A percentile compares a stretch with the other conserved stretches of the same genome.
Evolutionary conservation across 2,797 vertebrate species (phyloP).

Genomic region (Enteromius mattozi): DNA sequence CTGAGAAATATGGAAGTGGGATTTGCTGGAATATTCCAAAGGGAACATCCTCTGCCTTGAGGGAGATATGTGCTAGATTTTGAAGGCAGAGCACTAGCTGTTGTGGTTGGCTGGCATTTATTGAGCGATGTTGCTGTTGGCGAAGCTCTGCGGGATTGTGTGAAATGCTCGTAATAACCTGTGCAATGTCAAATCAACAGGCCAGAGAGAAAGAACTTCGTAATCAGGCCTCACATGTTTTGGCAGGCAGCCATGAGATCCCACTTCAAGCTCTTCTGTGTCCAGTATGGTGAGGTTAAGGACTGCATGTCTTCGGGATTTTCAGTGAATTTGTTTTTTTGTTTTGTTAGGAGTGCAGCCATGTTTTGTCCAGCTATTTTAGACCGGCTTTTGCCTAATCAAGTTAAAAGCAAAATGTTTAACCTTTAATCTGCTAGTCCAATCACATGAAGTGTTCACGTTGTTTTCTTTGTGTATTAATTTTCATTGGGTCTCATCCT

Average conservation of each 20-base stretch:
- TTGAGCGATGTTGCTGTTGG: constrained; percentile 34
- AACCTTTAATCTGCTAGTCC: background rate
- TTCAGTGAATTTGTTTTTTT: background rate
- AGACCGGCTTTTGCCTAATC: background rate
- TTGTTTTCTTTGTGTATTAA: background rate
- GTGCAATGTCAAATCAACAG: background rate
- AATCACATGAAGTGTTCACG: background rate
- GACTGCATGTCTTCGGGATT: background rate
- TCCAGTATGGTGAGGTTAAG: constrained; percentile 1
- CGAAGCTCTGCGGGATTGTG: constrained; percentile 19
- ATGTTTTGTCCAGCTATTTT: constrained; percentile 5
- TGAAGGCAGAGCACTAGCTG: constrained; percentile 23
- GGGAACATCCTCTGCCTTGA: constrained; percentile 38
- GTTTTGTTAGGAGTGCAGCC: background rate
- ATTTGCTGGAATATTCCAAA: constrained; percentile 38
- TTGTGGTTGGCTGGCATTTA: constrained; percentile 51
- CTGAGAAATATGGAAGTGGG: constrained; percentile 31
- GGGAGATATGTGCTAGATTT: background rate
- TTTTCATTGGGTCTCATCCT: background rate
- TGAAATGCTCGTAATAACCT: constrained; percentile 2
- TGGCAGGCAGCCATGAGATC: constrained; percentile 32
- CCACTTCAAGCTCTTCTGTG: background rate
- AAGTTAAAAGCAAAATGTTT: background rate
- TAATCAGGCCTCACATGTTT: constrained; percentile 16
- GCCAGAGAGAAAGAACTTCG: background rate